These are phyloP conservation scores for Alca torda DNA, from an alignment of 2,797 vertebrate species.

Conservation along the genomic window DNA sequence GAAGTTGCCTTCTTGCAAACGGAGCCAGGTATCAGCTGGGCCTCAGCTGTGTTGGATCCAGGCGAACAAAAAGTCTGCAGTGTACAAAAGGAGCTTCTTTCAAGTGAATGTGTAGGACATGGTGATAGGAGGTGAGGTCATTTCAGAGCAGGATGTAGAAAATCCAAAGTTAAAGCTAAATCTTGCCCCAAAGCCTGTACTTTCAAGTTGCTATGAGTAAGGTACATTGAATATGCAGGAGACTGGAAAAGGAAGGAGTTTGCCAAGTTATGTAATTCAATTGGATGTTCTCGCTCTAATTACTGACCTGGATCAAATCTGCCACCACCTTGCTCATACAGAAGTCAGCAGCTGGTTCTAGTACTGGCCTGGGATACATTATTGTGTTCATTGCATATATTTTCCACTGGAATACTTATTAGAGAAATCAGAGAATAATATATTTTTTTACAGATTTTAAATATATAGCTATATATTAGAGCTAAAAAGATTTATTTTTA, in stretches of 20 bases:
- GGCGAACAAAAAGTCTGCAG: rapidly evolving
- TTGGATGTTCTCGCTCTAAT: slow-evolving; percentile 21
- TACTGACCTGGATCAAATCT: slow-evolving; percentile 55
- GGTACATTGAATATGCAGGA: neutral
- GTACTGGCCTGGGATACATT: neutral
- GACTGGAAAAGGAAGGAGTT: neutral
- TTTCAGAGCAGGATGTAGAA: neutral
- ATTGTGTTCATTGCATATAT: neutral
- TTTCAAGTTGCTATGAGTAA: neutral
- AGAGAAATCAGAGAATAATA: neutral
- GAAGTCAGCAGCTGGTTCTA: slow-evolving; percentile 1
- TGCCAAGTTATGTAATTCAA: slow-evolving; percentile 39
- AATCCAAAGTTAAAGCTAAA: neutral
- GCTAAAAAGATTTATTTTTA: neutral
- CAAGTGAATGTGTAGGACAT: neutral
- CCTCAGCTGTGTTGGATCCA: neutral
- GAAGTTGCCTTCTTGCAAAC: neutral
- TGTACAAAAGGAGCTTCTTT: neutral
- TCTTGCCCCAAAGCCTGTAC: neutral
- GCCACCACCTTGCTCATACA: neutral
- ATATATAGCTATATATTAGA: neutral
- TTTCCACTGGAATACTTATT: neutral
- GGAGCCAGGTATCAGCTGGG: neutral
- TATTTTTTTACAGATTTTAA: neutral
- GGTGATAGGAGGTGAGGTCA: neutral